Percentiles rank a stretch among this genome's conserved stretches.
Evolutionary conservation across 2,888 invertebrate species (phyloP).

Genomic region (Leptinotarsa tumamoca): DNA sequence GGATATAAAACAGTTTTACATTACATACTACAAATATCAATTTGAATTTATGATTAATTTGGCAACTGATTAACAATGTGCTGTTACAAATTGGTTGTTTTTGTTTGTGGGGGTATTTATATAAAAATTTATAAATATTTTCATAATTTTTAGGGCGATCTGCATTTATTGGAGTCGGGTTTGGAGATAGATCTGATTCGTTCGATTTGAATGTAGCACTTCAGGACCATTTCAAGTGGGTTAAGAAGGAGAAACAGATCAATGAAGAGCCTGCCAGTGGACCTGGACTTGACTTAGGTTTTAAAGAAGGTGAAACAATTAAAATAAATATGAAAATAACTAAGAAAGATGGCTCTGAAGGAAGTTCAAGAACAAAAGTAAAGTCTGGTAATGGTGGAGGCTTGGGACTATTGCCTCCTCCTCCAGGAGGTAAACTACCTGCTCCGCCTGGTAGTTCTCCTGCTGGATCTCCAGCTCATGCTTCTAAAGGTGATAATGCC

Average conservation of each 20-base stretch:
- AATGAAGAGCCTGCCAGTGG: conserved; percentile 83
- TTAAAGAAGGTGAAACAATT: conserved; percentile 99
- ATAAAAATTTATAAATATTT: conserved; percentile 20
- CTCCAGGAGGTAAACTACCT: conserved; percentile 81
- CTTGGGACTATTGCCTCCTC: conserved; percentile 80
- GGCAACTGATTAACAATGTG: no score
- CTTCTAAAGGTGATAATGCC: conserved; percentile 62
- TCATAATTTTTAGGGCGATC: conserved; percentile 72
- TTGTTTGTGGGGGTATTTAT: neutral
- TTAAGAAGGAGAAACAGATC: conserved; percentile 84
- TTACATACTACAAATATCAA: no score
- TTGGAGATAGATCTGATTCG: conserved; percentile 97
- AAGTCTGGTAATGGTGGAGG: conserved; percentile 67
- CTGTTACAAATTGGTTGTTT: no score
- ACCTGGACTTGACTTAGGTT: conserved; percentile 92
- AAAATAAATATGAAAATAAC: conserved; percentile 99
- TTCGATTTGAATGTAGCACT: conserved; percentile 98
- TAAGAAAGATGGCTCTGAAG: conserved; percentile 89
- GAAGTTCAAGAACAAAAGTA: conserved; percentile 74
- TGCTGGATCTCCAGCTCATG: conserved; percentile 76
- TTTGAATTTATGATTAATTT: no score
- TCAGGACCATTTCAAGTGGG: conserved; percentile 97
- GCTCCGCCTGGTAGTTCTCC: conserved; percentile 86
- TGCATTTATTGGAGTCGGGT: conserved; percentile 97
- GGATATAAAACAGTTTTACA: no score